Base-by-base conservation (phyloP, 2,888 invertebrate genomes). In the Lottia gigantea region DNA sequence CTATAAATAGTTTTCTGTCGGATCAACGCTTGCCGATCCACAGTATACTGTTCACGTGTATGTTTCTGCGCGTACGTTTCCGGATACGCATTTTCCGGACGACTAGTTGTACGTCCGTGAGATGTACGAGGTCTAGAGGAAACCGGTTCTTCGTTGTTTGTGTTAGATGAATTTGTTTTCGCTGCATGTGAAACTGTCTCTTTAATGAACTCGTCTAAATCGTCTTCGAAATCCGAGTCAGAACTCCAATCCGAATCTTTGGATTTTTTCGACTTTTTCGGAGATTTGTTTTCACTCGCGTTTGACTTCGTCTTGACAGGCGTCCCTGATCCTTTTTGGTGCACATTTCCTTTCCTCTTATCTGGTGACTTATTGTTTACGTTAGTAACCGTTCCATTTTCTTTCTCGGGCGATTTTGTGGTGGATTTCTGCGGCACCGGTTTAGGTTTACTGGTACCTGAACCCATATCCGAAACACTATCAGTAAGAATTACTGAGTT, bases 1-100 rank as follows among this genome's bases (percentile, higher is more conserved):
- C 78, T 76, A 61, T 78, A 75, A 25, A 79, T 78, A 7, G 79
- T 80, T 67, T 82, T 82, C 68, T 82, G 78, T 63, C 80, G 65
- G 19, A 80, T 64, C 6, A 82, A 68, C 46, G 74, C 70, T 46
- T 79, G 72, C 49, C 79, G 76, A 23, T 76, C 73, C 12, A 75
- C 64, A 26, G 71, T 82, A 74, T 74, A 80, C 74, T 72, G 74
- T 31, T 77, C 62, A 14, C 82, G 74, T 65, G 78, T 78, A 61
- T 76, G 65, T 46, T 79, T 71, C 26, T 82, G 80, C 46, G 80
- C 82, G 64, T 82, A 82, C 0, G 80, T 80, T 64, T 82, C 82
- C 31, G 82, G 80, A 25, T 71, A 55, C 8, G 26, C 26, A 23
- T 55, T 55, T 23, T 55, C 19, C 23, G 19, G 55, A 23, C 19